Percentiles rank a stretch among this genome's conserved stretches.
Conservation (phyloP, 2,113 vertebrate genomes). For the Phrynosoma platyrhinos region DNA sequence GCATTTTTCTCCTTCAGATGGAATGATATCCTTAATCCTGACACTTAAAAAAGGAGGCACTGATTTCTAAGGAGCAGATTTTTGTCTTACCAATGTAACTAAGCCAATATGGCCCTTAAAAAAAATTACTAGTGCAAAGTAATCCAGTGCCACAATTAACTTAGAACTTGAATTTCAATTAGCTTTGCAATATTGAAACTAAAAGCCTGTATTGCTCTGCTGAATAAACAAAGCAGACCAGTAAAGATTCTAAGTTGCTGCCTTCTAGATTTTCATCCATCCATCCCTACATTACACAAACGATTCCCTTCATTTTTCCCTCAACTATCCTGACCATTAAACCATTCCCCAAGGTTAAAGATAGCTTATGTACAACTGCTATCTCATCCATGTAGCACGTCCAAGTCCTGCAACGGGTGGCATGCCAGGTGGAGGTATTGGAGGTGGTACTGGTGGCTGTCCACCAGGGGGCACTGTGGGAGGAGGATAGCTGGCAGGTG, state of each 20-base stretch:
- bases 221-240: constrained; percentile 61
- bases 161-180: constrained; percentile 48
- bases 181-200: constrained; percentile 59
- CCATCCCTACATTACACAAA: constrained; percentile 64
- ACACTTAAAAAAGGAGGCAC: constrained; percentile 75
- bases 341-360: constrained; percentile 39
- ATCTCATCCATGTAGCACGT: constrained; percentile 95
- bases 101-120: constrained; percentile 78
- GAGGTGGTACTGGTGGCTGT: constrained; percentile 90
- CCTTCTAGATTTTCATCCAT: constrained; percentile 27
- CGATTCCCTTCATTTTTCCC: constrained; percentile 56
- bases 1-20: constrained; percentile 29
- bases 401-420: constrained; percentile 87
- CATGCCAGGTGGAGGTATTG: constrained; percentile 92
- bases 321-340: constrained; percentile 56
- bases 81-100: constrained; percentile 71
- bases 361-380: constrained; percentile 65
- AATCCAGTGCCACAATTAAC: constrained; percentile 64
- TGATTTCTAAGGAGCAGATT: constrained; percentile 75
- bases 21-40: constrained; percentile 55
- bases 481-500: constrained; percentile 89
- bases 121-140: constrained; percentile 63
- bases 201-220: constrained; percentile 62
- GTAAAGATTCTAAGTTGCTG: constrained; percentile 26
- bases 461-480: constrained; percentile 89